Evolutionary conservation across 2,113 vertebrate species (phyloP).

Genomic region (Mus musculus): GRCm39 chr5:101062501-101063000

Average conservation of each 20-base stretch:
- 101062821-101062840: not conserved
- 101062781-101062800: not conserved
- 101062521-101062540: too few relatives aligned
- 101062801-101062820: not conserved
- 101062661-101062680: not conserved
- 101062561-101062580: too few relatives aligned
- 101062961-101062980: not conserved
- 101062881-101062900: not conserved
- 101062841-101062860: conserved; percentile 35
- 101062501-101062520: too few relatives aligned
- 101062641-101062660: too few relatives aligned
- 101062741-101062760: not conserved
- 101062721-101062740: not conserved
- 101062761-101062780: not conserved
- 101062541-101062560: too few relatives aligned
- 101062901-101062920: not conserved
- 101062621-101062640: too few relatives aligned
- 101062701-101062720: not conserved
- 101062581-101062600: too few relatives aligned
- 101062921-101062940: not conserved
- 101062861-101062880: not conserved
- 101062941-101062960: not conserved
- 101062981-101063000: not conserved
- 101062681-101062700: too few relatives aligned
- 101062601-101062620: too few relatives aligned